Evolutionary conservation across 2,888 invertebrate genomes (phyloP).

Genomic region (Tigriopus californicus): DNA sequence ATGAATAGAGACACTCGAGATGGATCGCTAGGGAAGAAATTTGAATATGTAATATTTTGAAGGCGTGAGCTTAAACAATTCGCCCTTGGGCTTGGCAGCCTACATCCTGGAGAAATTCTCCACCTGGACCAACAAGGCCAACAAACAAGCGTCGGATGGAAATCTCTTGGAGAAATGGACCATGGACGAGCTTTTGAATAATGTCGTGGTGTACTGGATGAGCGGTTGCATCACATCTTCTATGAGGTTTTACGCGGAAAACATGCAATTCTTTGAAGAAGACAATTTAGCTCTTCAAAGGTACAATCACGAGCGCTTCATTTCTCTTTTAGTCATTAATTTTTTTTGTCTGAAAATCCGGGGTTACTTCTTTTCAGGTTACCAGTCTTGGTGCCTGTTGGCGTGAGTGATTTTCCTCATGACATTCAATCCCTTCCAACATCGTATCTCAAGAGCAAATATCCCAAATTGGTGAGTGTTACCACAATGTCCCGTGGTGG

Average conservation of each 20-base stretch:
- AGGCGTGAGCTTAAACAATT: conserved; percentile 49
- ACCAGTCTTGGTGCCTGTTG: conserved; percentile 49
- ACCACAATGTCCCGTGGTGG: conserved; percentile 50
- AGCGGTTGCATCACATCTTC: conserved; percentile 52
- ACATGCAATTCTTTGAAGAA: neutral
- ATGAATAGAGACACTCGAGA: conserved; percentile 10
- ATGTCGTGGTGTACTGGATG: conserved; percentile 64
- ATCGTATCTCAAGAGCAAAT: conserved; percentile 38
- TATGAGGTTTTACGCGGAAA: conserved; percentile 51
- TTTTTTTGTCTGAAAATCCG: no score
- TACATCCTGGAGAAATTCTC: conserved; percentile 79
- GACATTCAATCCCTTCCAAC: conserved; percentile 44
- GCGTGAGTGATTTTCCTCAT: conserved; percentile 48
- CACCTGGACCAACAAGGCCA: conserved; percentile 43
- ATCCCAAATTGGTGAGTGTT: conserved; percentile 44
- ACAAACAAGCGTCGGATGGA: conserved; percentile 39
- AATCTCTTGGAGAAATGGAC: conserved; percentile 42
- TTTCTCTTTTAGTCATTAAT: no score
- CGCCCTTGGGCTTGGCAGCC: conserved; percentile 66
- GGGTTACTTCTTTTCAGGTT: no score
- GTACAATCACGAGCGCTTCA: no score
- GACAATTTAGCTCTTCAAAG: neutral
- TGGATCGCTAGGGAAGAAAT: no score
- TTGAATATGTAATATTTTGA: conserved; percentile 2
- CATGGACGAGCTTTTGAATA: conserved; percentile 50